Base-by-base conservation (phyloP, 2,113 vertebrate genomes). In the Pygoscelis antarcticus region DNA sequence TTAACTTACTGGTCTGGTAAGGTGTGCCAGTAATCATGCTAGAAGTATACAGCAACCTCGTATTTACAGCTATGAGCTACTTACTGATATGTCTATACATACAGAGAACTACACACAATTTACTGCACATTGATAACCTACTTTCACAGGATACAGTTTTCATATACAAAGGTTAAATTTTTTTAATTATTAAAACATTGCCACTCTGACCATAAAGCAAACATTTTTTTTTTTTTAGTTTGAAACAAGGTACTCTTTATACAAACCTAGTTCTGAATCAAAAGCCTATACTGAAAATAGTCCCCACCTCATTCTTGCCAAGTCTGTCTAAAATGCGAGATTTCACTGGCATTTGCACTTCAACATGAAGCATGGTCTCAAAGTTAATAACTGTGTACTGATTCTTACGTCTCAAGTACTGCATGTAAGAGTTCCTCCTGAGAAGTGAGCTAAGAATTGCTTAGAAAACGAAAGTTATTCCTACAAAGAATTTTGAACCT, bases 281-380 rank as follows among this genome's bases (percentile, higher is more conserved):
- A 88, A 91, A 95, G 34, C 20, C 69, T 72, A 27, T 5, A 47
- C 22, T 71, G 66, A 78, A 64, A 93, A 91, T 19, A 95, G 23
- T 72, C 93, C 47, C 77, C 51, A n/a, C 55, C 46, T 90, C 1
- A 0, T 95, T 64, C 47, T 55, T 96, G 65, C 82, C 64, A 66
- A 74, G 85, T 93, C 55, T 87, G 71, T 83, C 82, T 75, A 83
- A 55, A 64, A 83, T 76, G 91, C 20, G 7, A 93, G 86, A 89
- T 61, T 74, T 96, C 81, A 79, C 69, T 71, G 51, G 69, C 57
- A 40, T 86, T 58, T 94, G 42, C 79, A 96, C 90, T 96, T 98
- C 89, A 97, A 83, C 76, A 64, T 95, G 84, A 95, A 97, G 91
- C 82, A 94, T 83, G 74, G 42, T 82, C 70, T 96, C 86, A n/a